phyloP scores from a whole-genome alignment of 2,888 invertebrate species.

The Protonemura montana region DNA sequence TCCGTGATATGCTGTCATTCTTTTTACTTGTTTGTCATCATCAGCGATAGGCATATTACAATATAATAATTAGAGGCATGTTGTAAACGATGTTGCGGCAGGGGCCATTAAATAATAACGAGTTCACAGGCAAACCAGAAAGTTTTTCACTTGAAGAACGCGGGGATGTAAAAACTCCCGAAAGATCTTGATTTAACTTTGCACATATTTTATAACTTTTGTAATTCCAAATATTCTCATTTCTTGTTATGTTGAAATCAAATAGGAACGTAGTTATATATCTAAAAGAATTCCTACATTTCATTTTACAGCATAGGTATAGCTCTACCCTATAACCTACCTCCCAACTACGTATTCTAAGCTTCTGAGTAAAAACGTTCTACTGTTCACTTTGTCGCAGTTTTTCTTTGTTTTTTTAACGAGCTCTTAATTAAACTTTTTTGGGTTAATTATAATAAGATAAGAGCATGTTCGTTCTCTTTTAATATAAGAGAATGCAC shows the following conservation, averaged over 20 bases:
- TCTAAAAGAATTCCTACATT: not conserved
- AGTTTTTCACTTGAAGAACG: constrained; percentile 3
- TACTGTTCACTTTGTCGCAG: constrained; percentile 12
- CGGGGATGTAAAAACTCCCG: constrained; percentile 5
- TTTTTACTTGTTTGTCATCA: not conserved
- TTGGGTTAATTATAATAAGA: constrained; percentile 12
- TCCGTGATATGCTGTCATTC: not conserved
- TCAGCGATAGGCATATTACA: not conserved
- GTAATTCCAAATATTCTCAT: not conserved
- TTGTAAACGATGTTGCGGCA: not conserved
- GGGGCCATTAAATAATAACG: constrained; percentile 2
- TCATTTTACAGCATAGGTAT: not conserved
- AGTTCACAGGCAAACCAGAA: not conserved
- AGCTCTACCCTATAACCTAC: not conserved
- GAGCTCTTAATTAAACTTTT: constrained; percentile 12
- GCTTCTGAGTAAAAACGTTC: not conserved
- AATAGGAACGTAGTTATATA: not conserved
- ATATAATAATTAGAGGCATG: constrained; percentile 3
- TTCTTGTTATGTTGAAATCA: constrained; percentile 12
- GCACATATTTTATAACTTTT: constrained; percentile 1
- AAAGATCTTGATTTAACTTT: constrained; percentile 2
- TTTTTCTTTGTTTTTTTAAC: constrained; percentile 12
- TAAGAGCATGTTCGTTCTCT: constrained; percentile 12
- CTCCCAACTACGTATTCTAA: not conserved
- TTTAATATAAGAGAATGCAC: constrained; percentile 12